Base-by-base conservation (phyloP, 2,797 vertebrate species). In the Buphagus erythrorhynchus region DNA sequence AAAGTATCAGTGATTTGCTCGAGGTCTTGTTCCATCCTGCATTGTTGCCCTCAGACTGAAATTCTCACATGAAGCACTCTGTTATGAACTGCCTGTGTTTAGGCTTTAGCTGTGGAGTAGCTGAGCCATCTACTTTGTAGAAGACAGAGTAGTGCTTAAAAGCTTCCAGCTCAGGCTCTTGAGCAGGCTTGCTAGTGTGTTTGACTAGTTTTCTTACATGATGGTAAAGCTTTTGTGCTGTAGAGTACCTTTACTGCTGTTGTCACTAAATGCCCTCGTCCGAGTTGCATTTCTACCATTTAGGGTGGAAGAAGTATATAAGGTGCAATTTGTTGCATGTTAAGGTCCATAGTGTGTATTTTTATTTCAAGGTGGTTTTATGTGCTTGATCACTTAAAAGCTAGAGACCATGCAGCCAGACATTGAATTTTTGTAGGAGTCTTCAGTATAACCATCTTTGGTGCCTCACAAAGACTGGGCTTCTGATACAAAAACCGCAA, bases 261-360 rank as follows among this genome's bases (percentile, higher is more conserved):
- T 71, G 13, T 54, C 28, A 31, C 31, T 62, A 36, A 48, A 55
- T 42, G 52, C 20, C 19, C 33, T 79, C 76, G 48, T 66, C 65
- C 55, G 46, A 89, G 54, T 69, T 65, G 14, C 4, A 1, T 31
- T 90, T 84, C 36, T 26, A 24, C 43, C 4, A 5, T n/a, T 42
- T 68, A 16, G 67, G 69, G n/a, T 55, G 6, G 58, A 69, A 77
- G 59, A 43, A 73, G 52, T 8, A 10, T 2, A 4, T 51, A n/a
- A 75, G 74, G 28, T 72, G 35, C 21, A 61, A 3, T 75, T 90
- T 4, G 2, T 68, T 74, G 62, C 17, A 40, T n/a, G 28, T 36
- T 80, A 48, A 46, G 4, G 2, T 66, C 71, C 0, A 0, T 38
- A 26, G 58, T 28, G 18, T 1, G 0, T 57, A 11, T 24, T 81